These are phyloP conservation scores for Drosophila grimshawi DNA, from an alignment of 1,140 invertebrate species.

Conservation along the genomic window DNA sequence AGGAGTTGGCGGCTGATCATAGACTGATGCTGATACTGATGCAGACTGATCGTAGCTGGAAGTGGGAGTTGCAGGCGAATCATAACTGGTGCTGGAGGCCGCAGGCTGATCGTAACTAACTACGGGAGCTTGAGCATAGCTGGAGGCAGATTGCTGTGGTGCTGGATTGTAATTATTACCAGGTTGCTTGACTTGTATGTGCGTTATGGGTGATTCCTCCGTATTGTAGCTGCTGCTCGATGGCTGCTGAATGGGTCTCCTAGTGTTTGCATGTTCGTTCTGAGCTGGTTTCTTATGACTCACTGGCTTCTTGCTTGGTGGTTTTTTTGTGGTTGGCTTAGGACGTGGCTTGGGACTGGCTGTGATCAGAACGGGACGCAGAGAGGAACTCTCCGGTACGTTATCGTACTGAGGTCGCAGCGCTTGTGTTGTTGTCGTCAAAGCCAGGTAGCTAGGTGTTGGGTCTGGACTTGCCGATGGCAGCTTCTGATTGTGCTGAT, in stretches of 20 bases:
- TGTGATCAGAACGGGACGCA: conserved; percentile 61
- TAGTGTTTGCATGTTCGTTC: conserved; percentile 30
- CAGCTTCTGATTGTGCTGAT: conserved; percentile 48
- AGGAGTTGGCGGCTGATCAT: conserved; percentile 13
- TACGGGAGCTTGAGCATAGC: conserved; percentile 35
- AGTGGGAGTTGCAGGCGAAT: background rate
- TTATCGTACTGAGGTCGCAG: conserved; percentile 60
- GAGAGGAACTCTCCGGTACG: conserved; percentile 38
- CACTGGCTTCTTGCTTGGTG: background rate
- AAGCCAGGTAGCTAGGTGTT: conserved; percentile 42
- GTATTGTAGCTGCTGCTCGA: conserved; percentile 35
- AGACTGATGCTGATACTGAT: conserved; percentile 13
- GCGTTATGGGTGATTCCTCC: conserved; percentile 55
- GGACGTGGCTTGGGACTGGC: conserved; percentile 65
- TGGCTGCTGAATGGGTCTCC: conserved; percentile 40
- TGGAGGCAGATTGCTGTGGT: conserved; percentile 13
- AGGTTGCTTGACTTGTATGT: conserved; percentile 64
- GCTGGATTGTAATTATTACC: conserved; percentile 44
- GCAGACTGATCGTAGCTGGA: conserved; percentile 13
- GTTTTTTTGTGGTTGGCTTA: conserved; percentile 56
- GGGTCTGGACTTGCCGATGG: conserved; percentile 26
- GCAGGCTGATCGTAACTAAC: conserved; percentile 48
- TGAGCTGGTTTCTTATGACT: conserved; percentile 41
- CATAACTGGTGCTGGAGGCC: conserved; percentile 1
- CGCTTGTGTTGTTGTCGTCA: conserved; percentile 34